Conservation (phyloP, 1,140 invertebrate genomes). For the Nephila pilipes region DNA sequence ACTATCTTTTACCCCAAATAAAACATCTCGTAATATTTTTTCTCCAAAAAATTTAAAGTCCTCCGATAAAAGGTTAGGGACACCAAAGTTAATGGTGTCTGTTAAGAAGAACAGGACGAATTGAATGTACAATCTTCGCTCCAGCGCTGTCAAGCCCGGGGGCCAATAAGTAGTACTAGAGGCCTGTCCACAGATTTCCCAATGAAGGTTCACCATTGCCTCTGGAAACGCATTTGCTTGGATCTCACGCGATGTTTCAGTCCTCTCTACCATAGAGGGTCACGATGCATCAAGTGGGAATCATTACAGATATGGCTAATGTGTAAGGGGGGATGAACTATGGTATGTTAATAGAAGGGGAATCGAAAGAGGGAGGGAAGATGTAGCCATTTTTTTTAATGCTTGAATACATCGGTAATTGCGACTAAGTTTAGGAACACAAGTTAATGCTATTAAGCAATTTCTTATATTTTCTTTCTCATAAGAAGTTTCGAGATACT, state of each 20-base stretch:
- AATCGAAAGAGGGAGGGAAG: neutral
- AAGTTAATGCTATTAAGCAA: constrained; percentile 4
- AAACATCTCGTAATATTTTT: neutral
- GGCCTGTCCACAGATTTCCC: constrained; percentile 53
- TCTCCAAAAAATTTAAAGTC: neutral
- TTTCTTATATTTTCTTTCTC: neutral
- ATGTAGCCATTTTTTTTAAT: constrained; percentile 34
- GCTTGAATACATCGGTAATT: neutral
- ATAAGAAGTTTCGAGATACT: neutral
- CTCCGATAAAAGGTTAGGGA: constrained; percentile 37
- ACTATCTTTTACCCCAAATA: neutral
- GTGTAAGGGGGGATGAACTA: constrained; percentile 4
- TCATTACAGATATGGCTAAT: constrained; percentile 2
- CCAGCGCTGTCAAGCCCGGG: neutral
- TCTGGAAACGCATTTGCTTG: constrained; percentile 31
- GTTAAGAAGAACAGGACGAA: constrained; percentile 21
- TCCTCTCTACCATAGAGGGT: constrained; percentile 34
- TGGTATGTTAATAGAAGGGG: constrained; percentile 56
- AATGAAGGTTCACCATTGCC: constrained; percentile 43
- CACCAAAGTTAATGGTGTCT: constrained; percentile 33
- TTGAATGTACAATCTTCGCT: neutral
- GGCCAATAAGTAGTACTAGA: neutral
- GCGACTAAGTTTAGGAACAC: neutral
- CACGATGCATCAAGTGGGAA: constrained; percentile 35
- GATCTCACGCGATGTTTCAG: constrained; percentile 43